These are phyloP conservation scores for Myrmophylax atrothorax DNA, from an alignment of 2,113 vertebrate genomes.

Conservation along the genomic window DNA sequence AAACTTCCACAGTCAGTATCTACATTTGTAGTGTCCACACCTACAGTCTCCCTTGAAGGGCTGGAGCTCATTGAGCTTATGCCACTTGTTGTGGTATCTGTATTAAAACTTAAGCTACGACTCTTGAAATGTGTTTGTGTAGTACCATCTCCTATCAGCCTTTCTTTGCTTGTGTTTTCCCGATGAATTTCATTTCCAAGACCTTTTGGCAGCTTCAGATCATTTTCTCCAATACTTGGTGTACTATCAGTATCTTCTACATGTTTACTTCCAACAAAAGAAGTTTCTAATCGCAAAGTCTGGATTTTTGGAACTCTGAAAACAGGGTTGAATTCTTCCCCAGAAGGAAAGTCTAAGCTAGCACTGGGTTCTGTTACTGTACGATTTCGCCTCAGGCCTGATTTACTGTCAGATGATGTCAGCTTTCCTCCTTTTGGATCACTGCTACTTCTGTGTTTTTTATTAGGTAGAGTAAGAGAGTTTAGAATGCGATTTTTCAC, in stretches of 20 bases:
- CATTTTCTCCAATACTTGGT: slow-evolving; percentile 80
- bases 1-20: slow-evolving; percentile 96
- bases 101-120: slow-evolving; percentile 98
- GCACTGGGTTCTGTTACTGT: slow-evolving; percentile 91
- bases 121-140: slow-evolving; percentile 92
- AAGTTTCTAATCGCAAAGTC: slow-evolving; percentile 89
- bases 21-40: slow-evolving; percentile 84
- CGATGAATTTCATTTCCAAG: slow-evolving; percentile 79
- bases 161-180: slow-evolving; percentile 91
- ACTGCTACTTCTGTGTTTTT: slow-evolving; percentile 93
- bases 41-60: slow-evolving; percentile 93
- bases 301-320: slow-evolving; percentile 88
- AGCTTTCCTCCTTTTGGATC: slow-evolving; percentile 88
- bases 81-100: slow-evolving; percentile 97
- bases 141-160: slow-evolving; percentile 85
- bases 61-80: slow-evolving; percentile 99
- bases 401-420: slow-evolving; percentile 82
- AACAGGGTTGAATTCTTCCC: slow-evolving; percentile 84
- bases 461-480: slow-evolving; percentile 91
- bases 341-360: slow-evolving; percentile 78
- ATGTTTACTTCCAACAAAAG: slow-evolving; percentile 86
- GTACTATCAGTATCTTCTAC: slow-evolving; percentile 83
- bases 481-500: slow-evolving; percentile 92
- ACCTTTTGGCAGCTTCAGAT: slow-evolving; percentile 79
- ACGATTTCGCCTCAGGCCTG: slow-evolving; percentile 83